Conservation (phyloP, 2,113 vertebrate genomes). For the Potamarius usumacintae region DNA sequence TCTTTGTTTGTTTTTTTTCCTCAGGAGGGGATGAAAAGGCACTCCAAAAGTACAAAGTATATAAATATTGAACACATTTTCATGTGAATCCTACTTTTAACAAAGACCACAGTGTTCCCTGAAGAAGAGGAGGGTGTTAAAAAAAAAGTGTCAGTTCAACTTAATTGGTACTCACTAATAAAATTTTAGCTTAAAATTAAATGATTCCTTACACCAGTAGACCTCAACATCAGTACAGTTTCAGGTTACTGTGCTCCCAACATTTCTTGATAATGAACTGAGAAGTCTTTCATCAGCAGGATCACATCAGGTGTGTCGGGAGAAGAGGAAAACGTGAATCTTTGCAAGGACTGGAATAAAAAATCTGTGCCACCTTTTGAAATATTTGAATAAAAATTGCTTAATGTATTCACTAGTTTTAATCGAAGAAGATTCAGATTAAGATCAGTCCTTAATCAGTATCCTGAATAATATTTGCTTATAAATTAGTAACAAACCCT, state of each 20-base stretch:
- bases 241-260: not conserved
- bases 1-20: not conserved
- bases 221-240: not conserved
- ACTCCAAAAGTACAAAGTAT: not conserved
- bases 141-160: not conserved
- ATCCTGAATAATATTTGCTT: not conserved
- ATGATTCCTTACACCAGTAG: not conserved
- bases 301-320: not conserved
- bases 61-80: not conserved
- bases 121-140: not conserved
- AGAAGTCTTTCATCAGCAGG: not conserved
- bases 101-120: not conserved
- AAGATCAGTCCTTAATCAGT: not conserved
- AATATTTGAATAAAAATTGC: not conserved
- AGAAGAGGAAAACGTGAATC: not conserved
- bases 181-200: not conserved
- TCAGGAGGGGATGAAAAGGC: not conserved
- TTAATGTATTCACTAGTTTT: not conserved
- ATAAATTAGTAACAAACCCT: not conserved
- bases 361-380: not conserved
- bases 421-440: not conserved
- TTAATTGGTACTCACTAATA: constrained; percentile 3
- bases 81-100: not conserved
- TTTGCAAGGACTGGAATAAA: not conserved
- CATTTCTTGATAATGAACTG: not conserved